A percentile compares a stretch with the other conserved stretches of the same genome.
These are phyloP conservation scores for Perizoma affinitatum DNA, from an alignment of 2,888 invertebrate genomes.

Conservation along the genomic window DNA sequence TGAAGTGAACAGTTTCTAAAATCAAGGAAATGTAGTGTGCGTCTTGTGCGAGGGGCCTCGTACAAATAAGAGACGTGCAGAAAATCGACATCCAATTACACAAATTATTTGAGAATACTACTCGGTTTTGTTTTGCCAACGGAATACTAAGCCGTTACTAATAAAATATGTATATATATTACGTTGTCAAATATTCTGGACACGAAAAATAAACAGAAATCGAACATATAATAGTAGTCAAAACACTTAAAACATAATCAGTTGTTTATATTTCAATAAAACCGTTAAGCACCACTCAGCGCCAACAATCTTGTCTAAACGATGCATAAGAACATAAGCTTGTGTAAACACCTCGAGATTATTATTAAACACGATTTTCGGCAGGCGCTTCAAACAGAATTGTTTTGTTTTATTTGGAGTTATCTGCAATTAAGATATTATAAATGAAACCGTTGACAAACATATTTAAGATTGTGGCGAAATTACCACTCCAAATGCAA, in stretches of 20 bases:
- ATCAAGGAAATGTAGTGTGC: too few species aligned
- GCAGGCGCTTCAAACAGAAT: slow-evolving; percentile 37
- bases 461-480: not conserved
- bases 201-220: slow-evolving; percentile 15
- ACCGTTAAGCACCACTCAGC: slow-evolving; percentile 44
- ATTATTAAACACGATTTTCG: slow-evolving; percentile 43
- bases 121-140: slow-evolving; percentile 24
- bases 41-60: too few species aligned
- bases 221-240: slow-evolving; percentile 9
- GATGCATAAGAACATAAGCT: slow-evolving; percentile 43
- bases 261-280: slow-evolving; percentile 41
- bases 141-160: slow-evolving; percentile 31
- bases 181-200: not conserved
- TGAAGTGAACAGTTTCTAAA: not conserved
- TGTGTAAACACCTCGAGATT: slow-evolving; percentile 47
- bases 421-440: slow-evolving; percentile 1
- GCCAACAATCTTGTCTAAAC: slow-evolving; percentile 44
- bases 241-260: slow-evolving; percentile 14
- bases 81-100: slow-evolving; percentile 35
- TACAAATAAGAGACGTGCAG: too few species aligned
- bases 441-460: slow-evolving; percentile 5
- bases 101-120: slow-evolving; percentile 36
- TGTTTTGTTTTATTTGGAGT: slow-evolving; percentile 22
- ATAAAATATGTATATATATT: too few species aligned
- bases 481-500: not conserved